These are phyloP conservation scores for Nebria ingens DNA, from an alignment of 1,140 invertebrate species.

Conservation along the genomic window DNA sequence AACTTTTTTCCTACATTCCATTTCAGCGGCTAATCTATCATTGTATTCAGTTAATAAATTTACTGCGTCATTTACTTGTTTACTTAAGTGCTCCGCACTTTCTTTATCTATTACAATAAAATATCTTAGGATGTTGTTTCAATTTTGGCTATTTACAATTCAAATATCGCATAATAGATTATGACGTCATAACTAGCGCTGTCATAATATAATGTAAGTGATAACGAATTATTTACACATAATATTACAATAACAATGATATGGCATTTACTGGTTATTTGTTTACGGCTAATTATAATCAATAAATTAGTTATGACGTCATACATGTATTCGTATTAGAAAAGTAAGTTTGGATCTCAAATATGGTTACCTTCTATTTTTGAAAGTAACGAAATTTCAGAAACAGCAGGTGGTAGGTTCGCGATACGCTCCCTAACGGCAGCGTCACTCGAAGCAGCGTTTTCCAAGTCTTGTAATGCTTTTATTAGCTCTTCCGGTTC, in stretches of 20 bases:
- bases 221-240: too few relatives aligned
- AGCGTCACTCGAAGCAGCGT: slow-evolving; percentile 86
- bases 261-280: too few relatives aligned
- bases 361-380: slow-evolving; percentile 59
- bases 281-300: too few relatives aligned
- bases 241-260: too few relatives aligned
- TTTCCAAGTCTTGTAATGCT: slow-evolving; percentile 73
- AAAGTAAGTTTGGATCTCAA: not conserved
- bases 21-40: slow-evolving; percentile 67
- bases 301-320: too few relatives aligned
- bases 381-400: slow-evolving; percentile 74
- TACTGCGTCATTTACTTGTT: slow-evolving; percentile 78
- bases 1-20: slow-evolving; percentile 77
- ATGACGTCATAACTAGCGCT: not conserved
- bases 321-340: slow-evolving; percentile 7
- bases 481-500: slow-evolving; percentile 82
- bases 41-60: slow-evolving; percentile 82
- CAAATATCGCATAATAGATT: not conserved
- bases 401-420: slow-evolving; percentile 86
- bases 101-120: slow-evolving; percentile 50
- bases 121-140: too few relatives aligned
- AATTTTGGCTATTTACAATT: not conserved
- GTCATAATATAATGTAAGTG: too few relatives aligned
- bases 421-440: slow-evolving; percentile 85
- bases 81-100: slow-evolving; percentile 57